Percentiles rank a stretch among this genome's conserved stretches.
These are phyloP conservation scores for Parauchenoglanis punctatus DNA, from an alignment of 2,797 vertebrate genomes.

Conservation along the genomic window DNA sequence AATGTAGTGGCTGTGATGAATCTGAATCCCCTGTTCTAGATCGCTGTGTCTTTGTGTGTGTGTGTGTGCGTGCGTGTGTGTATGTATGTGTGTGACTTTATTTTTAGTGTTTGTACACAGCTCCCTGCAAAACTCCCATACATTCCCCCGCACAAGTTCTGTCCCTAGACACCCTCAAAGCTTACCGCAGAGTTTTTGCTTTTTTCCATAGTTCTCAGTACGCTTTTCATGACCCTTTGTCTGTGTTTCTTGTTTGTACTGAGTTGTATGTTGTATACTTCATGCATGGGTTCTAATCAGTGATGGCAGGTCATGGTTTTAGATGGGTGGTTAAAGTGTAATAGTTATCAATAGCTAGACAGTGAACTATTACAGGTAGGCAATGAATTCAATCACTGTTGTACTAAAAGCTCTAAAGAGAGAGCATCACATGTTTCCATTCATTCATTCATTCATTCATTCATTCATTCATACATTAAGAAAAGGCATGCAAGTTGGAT, in stretches of 20 bases:
- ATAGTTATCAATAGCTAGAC: not conserved
- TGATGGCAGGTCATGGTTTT: not conserved
- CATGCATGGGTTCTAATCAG: not conserved
- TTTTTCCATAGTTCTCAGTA: not conserved
- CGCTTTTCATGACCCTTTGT: not conserved
- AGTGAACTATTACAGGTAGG: not conserved
- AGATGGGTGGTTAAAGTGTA: not conserved
- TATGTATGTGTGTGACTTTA: slow-evolving; percentile 42
- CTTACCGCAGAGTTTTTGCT: slow-evolving; percentile 6
- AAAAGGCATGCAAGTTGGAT: not conserved
- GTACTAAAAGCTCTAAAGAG: not conserved
- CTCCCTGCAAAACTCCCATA: slow-evolving; percentile 48
- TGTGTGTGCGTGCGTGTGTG: slow-evolving; percentile 28
- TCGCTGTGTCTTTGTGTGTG: slow-evolving; percentile 25
- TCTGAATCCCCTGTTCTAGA: slow-evolving; percentile 52
- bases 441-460: not conserved
- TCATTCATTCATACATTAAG: not conserved
- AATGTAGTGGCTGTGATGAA: slow-evolving; percentile 53
- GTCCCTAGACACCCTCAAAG: slow-evolving; percentile 28
- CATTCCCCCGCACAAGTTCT: slow-evolving; percentile 30
- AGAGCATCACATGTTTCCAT: not conserved
- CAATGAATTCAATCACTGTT: not conserved
- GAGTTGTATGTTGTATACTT: not conserved
- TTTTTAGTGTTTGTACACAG: slow-evolving; percentile 51
- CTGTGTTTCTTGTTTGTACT: not conserved